Evolutionary conservation across 53 echinoderm and acorn worm species (phyloP).

Genomic region (Hippasteria phrygiana): DNA sequence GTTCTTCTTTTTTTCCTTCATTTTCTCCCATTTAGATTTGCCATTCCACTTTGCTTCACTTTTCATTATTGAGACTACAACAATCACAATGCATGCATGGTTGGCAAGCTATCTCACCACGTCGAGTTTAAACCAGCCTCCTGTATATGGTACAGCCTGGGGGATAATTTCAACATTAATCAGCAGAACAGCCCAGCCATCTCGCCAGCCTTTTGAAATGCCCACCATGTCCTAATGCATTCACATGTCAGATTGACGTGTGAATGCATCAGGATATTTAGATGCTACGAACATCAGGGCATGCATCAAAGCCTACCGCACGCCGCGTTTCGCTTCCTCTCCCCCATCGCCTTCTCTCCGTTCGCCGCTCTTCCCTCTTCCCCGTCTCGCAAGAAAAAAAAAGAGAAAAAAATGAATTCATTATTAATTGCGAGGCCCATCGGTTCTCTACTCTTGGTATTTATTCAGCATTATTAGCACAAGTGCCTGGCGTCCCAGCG

Average conservation of each 20-base stretch:
- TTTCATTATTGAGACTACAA: no score
- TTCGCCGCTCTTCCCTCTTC: slow-evolving; percentile 3
- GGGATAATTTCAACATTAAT: neutral
- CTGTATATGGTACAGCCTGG: neutral
- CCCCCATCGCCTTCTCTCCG: neutral
- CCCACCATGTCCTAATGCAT: neutral
- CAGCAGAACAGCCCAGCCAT: neutral
- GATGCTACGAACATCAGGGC: neutral
- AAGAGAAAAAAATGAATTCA: slow-evolving; percentile 13
- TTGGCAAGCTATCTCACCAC: neutral
- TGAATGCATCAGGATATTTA: neutral
- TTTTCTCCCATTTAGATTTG: no score
- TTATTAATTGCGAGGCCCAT: slow-evolving; percentile 54
- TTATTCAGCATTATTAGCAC: slow-evolving; percentile 63
- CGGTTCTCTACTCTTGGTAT: slow-evolving; percentile 31
- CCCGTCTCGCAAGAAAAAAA: slow-evolving; percentile 1
- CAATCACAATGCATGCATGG: neutral
- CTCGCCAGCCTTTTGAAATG: neutral
- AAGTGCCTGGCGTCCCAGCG: slow-evolving; percentile 44
- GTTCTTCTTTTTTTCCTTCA: no score
- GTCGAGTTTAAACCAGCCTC: no score
- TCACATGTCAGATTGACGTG: neutral
- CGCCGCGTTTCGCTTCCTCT: neutral
- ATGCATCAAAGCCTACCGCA: neutral
- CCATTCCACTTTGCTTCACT: no score